Evolutionary conservation across 2,797 vertebrate genomes (phyloP), one percentile per base, ranked within the genome.

Genomic region (Gymnodraco acuticeps): DNA sequence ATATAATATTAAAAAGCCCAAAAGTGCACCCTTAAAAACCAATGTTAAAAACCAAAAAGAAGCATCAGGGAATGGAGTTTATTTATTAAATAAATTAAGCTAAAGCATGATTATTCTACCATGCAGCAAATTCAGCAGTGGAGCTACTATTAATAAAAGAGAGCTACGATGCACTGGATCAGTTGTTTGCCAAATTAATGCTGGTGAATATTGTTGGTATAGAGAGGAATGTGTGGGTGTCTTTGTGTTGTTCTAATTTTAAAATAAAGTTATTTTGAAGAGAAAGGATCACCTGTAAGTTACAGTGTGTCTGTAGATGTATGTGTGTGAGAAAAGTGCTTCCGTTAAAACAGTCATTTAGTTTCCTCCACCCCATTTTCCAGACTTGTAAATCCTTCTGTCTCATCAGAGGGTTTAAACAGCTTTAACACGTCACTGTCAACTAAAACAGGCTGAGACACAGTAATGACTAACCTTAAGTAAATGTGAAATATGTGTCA

Each of bases 321-420:
- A 14, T 20, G 43, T 41, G 53, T 63, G 42, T 47, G 51, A 73
- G 80, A 51, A 84, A 88, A 92, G 73, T 85, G 83, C 56, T 42
- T 56, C 75, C 73, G 87, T 84, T 88, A 27, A 66, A 91, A 89
- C 63, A 77, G 51, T 51, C 71, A 55, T 66, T 87, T 61, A 69
- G 76, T 76, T 82, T 56, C 80, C 87, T 84, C 87, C 85, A 85
- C 88, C 87, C 83, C 20, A 60, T 84, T 85, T 87, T 92, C 89
- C 86, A 93, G 89, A 92, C 86, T 71, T 75, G 58, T 91, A 91
- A 27, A 92, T 92, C 85, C 78, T 23, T 75, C 78, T 13, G 68
- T 90, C 82, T 88, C 82, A 80, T 90, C 69, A 64, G 65, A 68
- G 77, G 42, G 72, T 80, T 88, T 83, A 71, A 90, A 83, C 68